A percentile compares a stretch with the other conserved stretches of the same genome.
Conservation (phyloP, 1,140 invertebrate genomes). For the Mesaphorura yosii region DNA sequence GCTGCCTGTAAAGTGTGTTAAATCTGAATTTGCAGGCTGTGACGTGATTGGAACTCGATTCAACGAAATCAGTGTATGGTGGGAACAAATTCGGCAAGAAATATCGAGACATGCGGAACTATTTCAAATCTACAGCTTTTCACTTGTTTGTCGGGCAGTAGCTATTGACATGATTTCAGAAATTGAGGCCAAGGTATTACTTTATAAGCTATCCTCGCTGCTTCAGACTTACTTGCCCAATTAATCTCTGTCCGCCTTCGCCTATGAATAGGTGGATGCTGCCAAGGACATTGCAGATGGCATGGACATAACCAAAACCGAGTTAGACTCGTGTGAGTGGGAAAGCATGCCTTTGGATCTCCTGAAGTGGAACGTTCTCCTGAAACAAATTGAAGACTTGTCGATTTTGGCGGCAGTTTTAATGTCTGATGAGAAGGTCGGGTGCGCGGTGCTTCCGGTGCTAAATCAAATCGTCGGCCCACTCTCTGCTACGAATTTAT, state of each 20-base stretch:
- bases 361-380: conserved; percentile 70
- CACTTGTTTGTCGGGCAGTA: conserved; percentile 63
- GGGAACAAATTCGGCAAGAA: conserved; percentile 55
- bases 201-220: no score
- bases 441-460: conserved; percentile 31
- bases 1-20: no score
- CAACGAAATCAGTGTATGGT: conserved; percentile 58
- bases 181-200: conserved; percentile 38
- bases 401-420: conserved; percentile 54
- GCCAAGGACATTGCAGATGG: no score
- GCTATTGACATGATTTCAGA: conserved; percentile 39
- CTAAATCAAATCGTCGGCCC: conserved; percentile 48
- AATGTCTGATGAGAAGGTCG: conserved; percentile 49
- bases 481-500: conserved; percentile 59
- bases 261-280: no score
- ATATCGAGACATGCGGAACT: conserved; percentile 57
- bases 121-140: conserved; percentile 56
- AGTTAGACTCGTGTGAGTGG: conserved; percentile 46
- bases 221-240: no score
- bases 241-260: no score
- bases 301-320: no score
- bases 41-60: conserved; percentile 44
- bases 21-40: conserved; percentile 29
- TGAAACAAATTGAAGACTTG: conserved; percentile 79
- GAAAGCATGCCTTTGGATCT: conserved; percentile 72